A percentile compares a stretch with the other conserved stretches of the same genome.
Conservation (phyloP, 2,797 vertebrate genomes). For the Synaphobranchus kaupii region DNA sequence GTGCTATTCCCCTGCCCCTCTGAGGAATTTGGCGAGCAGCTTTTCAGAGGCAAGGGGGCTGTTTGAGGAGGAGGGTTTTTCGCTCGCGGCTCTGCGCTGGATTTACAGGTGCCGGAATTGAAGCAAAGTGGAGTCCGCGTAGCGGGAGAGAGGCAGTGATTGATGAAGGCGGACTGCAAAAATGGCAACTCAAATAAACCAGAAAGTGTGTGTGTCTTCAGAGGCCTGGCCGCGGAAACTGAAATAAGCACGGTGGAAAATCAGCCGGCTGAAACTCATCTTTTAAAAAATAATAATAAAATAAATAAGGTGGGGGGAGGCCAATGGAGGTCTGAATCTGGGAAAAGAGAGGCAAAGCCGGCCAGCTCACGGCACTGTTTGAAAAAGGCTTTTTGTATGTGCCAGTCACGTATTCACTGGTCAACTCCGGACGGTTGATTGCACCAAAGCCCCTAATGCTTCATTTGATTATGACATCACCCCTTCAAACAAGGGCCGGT, state of each 20-base stretch:
- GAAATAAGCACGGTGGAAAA: constrained; percentile 41
- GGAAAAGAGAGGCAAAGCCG: neutral
- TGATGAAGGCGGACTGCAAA: constrained; percentile 45
- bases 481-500: neutral
- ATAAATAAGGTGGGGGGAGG: no score
- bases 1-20: neutral
- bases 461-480: neutral
- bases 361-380: neutral
- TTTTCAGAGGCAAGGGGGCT: neutral
- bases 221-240: constrained; percentile 33
- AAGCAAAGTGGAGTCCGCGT: constrained; percentile 11
- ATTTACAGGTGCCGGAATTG: neutral
- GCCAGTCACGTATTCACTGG: neutral
- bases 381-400: neutral
- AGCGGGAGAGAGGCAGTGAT: constrained; percentile 48
- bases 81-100: neutral
- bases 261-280: constrained; percentile 35
- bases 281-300: neutral
- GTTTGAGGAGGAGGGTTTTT: neutral
- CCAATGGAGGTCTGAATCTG: neutral
- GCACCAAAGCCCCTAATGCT: neutral
- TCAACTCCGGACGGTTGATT: no score
- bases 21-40: neutral
- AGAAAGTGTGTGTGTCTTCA: constrained; percentile 18
- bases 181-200: constrained; percentile 44